Base-by-base conservation (phyloP, 2,113 vertebrate genomes). In the Catharus bicknelli region DNA sequence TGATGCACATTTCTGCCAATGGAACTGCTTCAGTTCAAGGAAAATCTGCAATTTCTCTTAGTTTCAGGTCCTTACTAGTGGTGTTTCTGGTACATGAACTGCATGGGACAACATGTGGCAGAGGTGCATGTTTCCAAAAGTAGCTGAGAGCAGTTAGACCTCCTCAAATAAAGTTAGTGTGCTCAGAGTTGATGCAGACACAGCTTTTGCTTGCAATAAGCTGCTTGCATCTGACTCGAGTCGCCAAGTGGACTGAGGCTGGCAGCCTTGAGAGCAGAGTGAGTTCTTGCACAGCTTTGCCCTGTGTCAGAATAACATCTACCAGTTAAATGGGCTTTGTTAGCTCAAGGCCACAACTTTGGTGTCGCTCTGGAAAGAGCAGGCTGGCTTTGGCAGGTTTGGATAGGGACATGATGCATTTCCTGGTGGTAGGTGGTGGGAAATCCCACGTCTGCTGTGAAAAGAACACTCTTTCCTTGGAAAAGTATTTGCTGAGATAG, bases 331-430 rank as follows among this genome's bases (percentile, higher is more conserved):
- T 80, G 79, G 47, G 22, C 82, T 74, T 77, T 90, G 64, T 85
- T 25, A 54, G 30, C 64, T 80, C 82, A 93, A 88, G 91, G 91
- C 66, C 87, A 91, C 54, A 57, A 21, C 54, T 85, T 58, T 17
- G 26, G n/a, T 47, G 13, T 64, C 1, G 36, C 55, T 81, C 85
- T 94, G 96, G 79, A 94, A 96, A 86, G 61, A 80, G 68, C 90
- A 95, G 48, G 85, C 85, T 95, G 94, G 76, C 79, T 88, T 93
- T 95, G 93, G 79, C 93, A 83, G 79, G 27, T 86, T 63, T 88
- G 91, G 83, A 57, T 93, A 88, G 55, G 0, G 0, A 70, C 36
- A 30, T 69, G 75, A 89, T 90, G 48, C 76, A 66, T 95, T 74
- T 89, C 30, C 45, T 93, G 51, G 36, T 72, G n/a, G 72, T 78